Conservation (phyloP, 2,797 vertebrate genomes). For the Periophthalmus magnuspinnatus region DNA sequence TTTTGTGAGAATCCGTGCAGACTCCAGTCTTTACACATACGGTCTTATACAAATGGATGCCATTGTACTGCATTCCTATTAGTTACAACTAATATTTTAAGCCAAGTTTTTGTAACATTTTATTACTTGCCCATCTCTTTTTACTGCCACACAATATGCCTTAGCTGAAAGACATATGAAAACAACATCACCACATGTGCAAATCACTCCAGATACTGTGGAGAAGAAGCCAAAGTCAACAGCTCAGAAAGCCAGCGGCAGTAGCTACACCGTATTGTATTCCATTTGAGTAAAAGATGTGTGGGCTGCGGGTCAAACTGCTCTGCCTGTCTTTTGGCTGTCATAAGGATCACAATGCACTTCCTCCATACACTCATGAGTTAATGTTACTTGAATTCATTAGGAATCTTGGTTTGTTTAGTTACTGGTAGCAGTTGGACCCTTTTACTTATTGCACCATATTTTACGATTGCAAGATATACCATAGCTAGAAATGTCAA, state of each 20-base stretch:
- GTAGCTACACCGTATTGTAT: constrained; percentile 37
- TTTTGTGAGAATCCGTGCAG: too few relatives aligned
- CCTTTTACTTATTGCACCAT: too few relatives aligned
- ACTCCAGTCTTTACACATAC: background rate
- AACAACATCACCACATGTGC: constrained; percentile 45
- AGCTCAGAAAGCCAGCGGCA: constrained; percentile 35
- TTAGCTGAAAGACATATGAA: constrained; percentile 49
- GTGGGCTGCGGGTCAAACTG: constrained; percentile 44
- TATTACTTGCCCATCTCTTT: background rate
- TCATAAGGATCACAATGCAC: constrained; percentile 40
- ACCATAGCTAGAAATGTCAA: too few relatives aligned
- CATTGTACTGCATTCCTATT: background rate
- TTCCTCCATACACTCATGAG: constrained; percentile 22
- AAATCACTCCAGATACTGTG: constrained; percentile 53
- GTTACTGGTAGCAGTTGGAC: background rate
- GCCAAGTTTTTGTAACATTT: background rate
- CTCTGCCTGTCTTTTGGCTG: constrained; percentile 49
- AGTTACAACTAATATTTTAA: background rate
- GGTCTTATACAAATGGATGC: too few relatives aligned
- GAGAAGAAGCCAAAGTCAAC: constrained; percentile 39
- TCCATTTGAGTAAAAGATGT: constrained; percentile 57
- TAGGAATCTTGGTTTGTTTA: background rate
- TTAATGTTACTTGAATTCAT: background rate
- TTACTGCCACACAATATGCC: constrained; percentile 29
- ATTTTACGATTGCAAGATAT: too few relatives aligned